Base-by-base conservation (phyloP, 1,140 invertebrate genomes). In the Saxidomus purpurata region DNA sequence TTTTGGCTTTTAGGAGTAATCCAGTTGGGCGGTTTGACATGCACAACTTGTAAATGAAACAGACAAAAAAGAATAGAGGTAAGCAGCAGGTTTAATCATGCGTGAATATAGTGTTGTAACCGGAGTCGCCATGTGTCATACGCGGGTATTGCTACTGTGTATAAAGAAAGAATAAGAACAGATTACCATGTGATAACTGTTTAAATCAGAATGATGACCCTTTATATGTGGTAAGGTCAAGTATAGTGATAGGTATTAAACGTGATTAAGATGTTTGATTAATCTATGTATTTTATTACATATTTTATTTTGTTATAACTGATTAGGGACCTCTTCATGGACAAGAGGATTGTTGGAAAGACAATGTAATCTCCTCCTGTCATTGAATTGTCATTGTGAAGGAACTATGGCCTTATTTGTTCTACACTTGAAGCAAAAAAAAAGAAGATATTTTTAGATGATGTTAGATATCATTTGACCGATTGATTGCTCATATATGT, bases 321-420 rank as follows among this genome's bases (percentile, higher is more conserved):
- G 67, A 71, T 71, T 71, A 4, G 67, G 34, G 36, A 71, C 67
- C 67, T 71, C 67, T 71, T 11, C 34, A 28, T 15, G 38, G 67
- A 71, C 34, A 1, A 0, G 67, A 3, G 9, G 67, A 38, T 38
- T 71, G 36, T 38, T 6, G 34, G 34, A 8, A 71, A 71, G 67
- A 71, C 67, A 71, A 71, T 71, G 67, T 71, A 71, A 71, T 71
- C 67, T 71, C 36, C 0, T 0, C 67, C 13, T 71, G 67, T 71
- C 67, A 71, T 71, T 38, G 22, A n/a, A 40, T 40, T 71, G 67
- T 71, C 67, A 71, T 71, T 71, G 67, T 71, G 17, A 11, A 19
- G 22, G 34, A 71, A 71, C 67, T 38, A 71, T 71, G 67, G 67
- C 67, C 67, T 17, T 11, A 6, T 59, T 31, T 67, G 17, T 67